phyloP scores from a whole-genome alignment of 2,888 invertebrate species.

The Tupiocoris notatus region DNA sequence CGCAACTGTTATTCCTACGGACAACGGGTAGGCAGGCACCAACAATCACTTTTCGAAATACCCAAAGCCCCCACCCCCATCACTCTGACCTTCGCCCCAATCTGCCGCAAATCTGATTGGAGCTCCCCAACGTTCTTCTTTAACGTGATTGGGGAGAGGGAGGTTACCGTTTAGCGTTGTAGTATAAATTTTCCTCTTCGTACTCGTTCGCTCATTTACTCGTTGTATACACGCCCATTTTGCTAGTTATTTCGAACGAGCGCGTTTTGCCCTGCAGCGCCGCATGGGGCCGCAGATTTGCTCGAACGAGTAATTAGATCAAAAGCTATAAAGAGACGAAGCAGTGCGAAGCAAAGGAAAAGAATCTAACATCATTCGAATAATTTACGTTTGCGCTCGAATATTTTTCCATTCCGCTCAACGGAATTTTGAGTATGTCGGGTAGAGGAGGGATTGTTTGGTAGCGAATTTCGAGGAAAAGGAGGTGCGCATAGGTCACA shows the following conservation, averaged over 20 bases:
- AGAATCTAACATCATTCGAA: background rate
- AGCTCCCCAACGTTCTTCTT: conserved; percentile 19
- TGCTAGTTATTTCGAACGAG: conserved; percentile 19
- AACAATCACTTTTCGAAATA: conserved; percentile 36
- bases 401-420: no score
- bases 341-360: background rate
- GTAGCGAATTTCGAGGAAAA: no score
- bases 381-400: no score
- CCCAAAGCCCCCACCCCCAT: background rate
- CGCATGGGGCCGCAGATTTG: background rate
- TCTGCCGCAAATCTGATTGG: conserved; percentile 21
- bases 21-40: conserved; percentile 16
- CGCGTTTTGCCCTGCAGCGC: background rate
- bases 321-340: background rate
- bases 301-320: background rate
- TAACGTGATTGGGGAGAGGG: background rate
- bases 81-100: background rate
- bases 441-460: no score
- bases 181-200: conserved; percentile 1
- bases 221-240: conserved; percentile 13
- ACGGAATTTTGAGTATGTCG: no score
- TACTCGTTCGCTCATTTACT: background rate
- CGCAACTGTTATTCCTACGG: conserved; percentile 37
- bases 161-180: background rate
- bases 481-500: no score